Evolutionary conservation across 1,140 invertebrate species (phyloP).

Genomic region (Euwallacea similis): DNA sequence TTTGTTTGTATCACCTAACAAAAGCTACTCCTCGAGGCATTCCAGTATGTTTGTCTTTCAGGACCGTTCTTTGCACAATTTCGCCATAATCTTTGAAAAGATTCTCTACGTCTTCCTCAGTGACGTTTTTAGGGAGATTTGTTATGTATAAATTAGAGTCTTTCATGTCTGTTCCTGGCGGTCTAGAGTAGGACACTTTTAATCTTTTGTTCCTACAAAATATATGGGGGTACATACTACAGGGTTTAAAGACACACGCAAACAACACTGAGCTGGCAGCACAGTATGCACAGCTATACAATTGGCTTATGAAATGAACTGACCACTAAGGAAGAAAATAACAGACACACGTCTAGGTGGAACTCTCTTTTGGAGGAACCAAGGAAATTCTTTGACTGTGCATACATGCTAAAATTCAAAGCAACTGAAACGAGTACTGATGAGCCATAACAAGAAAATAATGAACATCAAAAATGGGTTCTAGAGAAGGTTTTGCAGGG

Average conservation of each 20-base stretch:
- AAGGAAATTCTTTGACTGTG: too few relatives aligned
- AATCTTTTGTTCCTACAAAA: conserved; percentile 56
- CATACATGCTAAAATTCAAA: too few relatives aligned
- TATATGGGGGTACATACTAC: background rate
- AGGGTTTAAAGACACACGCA: background rate
- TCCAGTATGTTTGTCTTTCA: conserved; percentile 85
- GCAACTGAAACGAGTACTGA: too few relatives aligned
- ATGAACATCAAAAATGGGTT: too few relatives aligned
- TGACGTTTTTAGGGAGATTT: conserved; percentile 84
- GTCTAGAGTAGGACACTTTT: conserved; percentile 87
- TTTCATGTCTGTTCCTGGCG: conserved; percentile 89
- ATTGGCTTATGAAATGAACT: too few relatives aligned
- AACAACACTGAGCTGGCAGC: too few relatives aligned
- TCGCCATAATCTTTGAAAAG: conserved; percentile 85
- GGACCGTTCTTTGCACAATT: conserved; percentile 88
- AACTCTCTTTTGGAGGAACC: too few relatives aligned
- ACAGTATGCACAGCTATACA: background rate
- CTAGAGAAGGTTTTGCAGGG: too few relatives aligned
- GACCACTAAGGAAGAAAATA: too few relatives aligned
- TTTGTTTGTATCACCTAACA: conserved; percentile 69
- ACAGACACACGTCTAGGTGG: too few relatives aligned
- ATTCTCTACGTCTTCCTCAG: conserved; percentile 77
- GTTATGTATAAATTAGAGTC: conserved; percentile 94
- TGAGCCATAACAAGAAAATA: too few relatives aligned
- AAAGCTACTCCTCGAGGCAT: conserved; percentile 87